Evolutionary conservation across 2,888 invertebrate species (phyloP).

Genomic region (Lathronympha strigana): DNA sequence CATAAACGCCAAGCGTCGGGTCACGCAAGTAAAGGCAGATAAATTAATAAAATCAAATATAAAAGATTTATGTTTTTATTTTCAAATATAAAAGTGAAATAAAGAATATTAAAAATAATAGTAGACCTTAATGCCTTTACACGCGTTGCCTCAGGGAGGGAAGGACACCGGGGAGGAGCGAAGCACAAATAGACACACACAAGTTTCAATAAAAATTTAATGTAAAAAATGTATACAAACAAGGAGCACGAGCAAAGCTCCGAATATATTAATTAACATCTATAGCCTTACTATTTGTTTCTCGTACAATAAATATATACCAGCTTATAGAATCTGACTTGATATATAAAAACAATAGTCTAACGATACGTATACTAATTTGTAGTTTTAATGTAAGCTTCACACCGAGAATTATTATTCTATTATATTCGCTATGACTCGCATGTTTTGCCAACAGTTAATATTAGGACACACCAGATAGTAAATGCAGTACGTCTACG

Average conservation of each 20-base stretch:
- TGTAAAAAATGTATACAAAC: slow-evolving; percentile 59
- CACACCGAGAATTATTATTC: neutral
- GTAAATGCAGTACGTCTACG: too few species aligned
- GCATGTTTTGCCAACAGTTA: neutral
- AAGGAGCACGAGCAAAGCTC: slow-evolving; percentile 46
- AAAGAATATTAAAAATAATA: too few species aligned
- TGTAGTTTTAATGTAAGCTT: slow-evolving; percentile 17
- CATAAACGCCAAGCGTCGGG: neutral
- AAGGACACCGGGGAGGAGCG: slow-evolving; percentile 27
- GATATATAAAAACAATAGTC: slow-evolving; percentile 35
- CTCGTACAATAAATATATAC: slow-evolving; percentile 36
- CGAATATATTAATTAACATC: slow-evolving; percentile 40
- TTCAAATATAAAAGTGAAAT: too few species aligned
- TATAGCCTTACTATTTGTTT: slow-evolving; percentile 37
- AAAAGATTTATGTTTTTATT: too few species aligned
- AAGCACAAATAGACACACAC: slow-evolving; percentile 47
- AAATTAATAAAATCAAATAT: too few species aligned
- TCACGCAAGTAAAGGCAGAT: neutral
- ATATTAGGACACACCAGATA: too few species aligned
- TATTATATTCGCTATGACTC: neutral
- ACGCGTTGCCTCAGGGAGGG: neutral
- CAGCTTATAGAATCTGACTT: slow-evolving; percentile 38
- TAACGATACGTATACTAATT: slow-evolving; percentile 33
- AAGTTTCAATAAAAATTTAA: slow-evolving; percentile 60
- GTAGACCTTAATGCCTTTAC: neutral